Conservation (phyloP, 2,888 invertebrate species). For the Nymphalis urticae region DNA sequence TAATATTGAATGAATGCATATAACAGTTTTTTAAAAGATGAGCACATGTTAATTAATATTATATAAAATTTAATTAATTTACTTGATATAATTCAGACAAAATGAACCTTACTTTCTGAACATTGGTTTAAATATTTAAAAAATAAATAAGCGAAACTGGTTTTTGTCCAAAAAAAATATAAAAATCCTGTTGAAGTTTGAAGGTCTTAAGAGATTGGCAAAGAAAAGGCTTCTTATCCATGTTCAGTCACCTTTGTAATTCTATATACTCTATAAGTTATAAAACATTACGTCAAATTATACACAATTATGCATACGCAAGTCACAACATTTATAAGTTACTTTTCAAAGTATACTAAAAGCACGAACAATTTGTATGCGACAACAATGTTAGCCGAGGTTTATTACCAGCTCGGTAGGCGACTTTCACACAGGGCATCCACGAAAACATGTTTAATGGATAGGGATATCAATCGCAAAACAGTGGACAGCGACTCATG, state of each 20-base stretch:
- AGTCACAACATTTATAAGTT: conserved; percentile 32
- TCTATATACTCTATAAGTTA: conserved; percentile 11
- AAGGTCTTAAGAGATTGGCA: not conserved
- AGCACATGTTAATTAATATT: no score
- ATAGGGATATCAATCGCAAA: conserved; percentile 11
- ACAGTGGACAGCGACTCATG: conserved; percentile 1
- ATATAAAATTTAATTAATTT: no score
- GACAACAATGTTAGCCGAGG: conserved; percentile 54
- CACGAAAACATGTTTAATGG: conserved; percentile 13
- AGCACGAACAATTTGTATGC: conserved; percentile 66
- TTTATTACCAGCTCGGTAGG: conserved; percentile 55
- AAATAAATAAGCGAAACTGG: no score
- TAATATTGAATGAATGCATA: no score
- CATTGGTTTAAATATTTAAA: no score
- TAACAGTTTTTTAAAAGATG: no score
- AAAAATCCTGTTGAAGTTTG: not conserved
- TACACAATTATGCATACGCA: conserved; percentile 24
- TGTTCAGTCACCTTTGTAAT: not conserved
- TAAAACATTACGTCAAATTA: conserved; percentile 20
- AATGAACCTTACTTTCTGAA: no score
- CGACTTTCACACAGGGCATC: conserved; percentile 28
- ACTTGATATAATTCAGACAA: no score
- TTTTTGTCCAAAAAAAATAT: no score
- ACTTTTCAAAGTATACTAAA: conserved; percentile 31
- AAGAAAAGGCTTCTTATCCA: not conserved